phyloP scores from a whole-genome alignment of 2,797 vertebrate genomes.

The Coccyzus lansbergi region DNA sequence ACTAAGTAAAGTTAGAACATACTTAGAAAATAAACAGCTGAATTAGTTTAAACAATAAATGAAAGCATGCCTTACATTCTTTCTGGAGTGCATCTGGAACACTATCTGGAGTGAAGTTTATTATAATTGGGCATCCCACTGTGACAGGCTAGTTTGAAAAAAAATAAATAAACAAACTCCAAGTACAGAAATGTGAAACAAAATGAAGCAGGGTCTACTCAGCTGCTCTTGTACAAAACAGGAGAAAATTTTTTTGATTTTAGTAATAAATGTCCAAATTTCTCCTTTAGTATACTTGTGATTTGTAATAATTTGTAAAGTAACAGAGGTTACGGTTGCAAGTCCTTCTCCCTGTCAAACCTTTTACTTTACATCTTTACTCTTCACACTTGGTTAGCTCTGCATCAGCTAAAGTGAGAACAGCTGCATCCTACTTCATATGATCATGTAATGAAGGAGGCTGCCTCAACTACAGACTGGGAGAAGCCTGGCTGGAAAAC shows the following conservation, averaged over 20 bases:
- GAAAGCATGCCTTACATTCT: neutral
- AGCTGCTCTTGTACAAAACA: neutral
- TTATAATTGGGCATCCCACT: neutral
- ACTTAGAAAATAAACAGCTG: neutral
- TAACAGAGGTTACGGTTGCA: neutral
- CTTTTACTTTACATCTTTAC: neutral
- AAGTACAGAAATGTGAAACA: neutral
- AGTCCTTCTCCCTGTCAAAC: neutral
- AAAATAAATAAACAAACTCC: neutral
- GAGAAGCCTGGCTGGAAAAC: too few species aligned
- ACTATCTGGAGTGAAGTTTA: neutral
- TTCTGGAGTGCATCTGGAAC: neutral
- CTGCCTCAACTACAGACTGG: too few species aligned
- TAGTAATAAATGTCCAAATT: neutral
- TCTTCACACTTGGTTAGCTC: neutral
- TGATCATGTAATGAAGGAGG: neutral
- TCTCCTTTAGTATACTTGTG: neutral
- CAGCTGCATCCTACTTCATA: neutral
- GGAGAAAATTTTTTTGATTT: neutral
- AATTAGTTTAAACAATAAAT: neutral
- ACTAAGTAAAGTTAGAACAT: neutral
- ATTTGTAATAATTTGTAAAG: neutral
- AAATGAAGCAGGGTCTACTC: neutral
- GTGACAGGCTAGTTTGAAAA: neutral
- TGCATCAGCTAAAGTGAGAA: neutral